phyloP scores from a whole-genome alignment of 2,113 vertebrate genomes.

The Toxostoma redivivum region DNA sequence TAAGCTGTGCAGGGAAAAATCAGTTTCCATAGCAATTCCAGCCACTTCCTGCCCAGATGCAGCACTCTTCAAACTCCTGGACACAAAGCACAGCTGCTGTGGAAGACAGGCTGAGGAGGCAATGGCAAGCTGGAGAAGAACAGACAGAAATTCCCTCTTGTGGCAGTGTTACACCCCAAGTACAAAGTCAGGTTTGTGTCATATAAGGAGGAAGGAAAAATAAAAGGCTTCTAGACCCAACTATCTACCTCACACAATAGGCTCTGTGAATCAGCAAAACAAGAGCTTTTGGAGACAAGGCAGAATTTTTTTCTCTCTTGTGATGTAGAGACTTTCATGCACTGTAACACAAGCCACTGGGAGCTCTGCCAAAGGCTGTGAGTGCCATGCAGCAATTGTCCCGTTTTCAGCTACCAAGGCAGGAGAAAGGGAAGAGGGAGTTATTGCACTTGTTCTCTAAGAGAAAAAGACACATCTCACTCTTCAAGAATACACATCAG shows the following conservation, averaged over 20 bases:
- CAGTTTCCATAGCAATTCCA: conserved; percentile 66
- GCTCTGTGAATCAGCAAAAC: conserved; percentile 8
- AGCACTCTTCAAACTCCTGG: neutral
- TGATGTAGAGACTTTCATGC: neutral
- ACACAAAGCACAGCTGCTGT: neutral
- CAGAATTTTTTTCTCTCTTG: neutral
- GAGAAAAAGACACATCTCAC: neutral
- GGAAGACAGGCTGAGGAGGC: neutral
- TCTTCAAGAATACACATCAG: neutral
- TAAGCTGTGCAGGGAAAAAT: neutral
- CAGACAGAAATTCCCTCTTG: neutral
- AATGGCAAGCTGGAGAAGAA: neutral
- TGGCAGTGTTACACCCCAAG: neutral
- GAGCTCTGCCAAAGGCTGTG: neutral
- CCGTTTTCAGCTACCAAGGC: neutral
- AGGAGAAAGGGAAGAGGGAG: neutral
- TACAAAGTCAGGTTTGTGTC: neutral
- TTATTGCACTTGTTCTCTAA: neutral
- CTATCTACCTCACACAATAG: neutral
- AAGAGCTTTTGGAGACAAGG: neutral
- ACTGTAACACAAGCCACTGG: neutral
- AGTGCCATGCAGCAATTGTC: neutral
- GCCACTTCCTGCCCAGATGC: neutral
- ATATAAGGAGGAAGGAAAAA: neutral
- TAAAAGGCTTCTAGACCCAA: neutral